Conservation (phyloP, 2,113 vertebrate species). For the Andinoacara biseriatus region DNA sequence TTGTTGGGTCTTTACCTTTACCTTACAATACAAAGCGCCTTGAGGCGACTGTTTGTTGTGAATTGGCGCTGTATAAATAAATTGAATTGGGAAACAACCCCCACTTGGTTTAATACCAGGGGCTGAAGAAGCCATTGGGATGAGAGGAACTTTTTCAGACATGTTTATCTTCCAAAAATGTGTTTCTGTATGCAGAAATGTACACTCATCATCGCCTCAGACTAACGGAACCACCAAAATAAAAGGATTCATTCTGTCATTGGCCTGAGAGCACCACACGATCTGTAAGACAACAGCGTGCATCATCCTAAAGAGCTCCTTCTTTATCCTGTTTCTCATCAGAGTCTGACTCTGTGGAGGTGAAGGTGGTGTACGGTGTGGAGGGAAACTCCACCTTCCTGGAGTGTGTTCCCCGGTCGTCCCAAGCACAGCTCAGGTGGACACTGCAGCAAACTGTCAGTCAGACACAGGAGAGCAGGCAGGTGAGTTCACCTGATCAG, state of each 20-base stretch:
- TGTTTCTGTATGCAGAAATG: too few species aligned
- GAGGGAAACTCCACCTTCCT: conserved; percentile 88
- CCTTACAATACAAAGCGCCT: too few species aligned
- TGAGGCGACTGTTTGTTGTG: too few species aligned
- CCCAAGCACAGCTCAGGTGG: conserved; percentile 80
- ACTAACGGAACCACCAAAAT: accelerated
- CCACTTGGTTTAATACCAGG: too few species aligned
- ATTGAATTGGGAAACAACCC: too few species aligned
- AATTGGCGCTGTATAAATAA: too few species aligned
- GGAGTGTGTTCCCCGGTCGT: conserved; percentile 80
- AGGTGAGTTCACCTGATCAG: conserved; percentile 62
- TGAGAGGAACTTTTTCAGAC: too few species aligned
- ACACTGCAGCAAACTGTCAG: conserved; percentile 41
- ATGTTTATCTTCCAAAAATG: too few species aligned
- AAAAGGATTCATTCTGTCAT: not conserved
- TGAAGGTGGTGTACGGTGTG: conserved; percentile 82
- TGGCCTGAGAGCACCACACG: not conserved
- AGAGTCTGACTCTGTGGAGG: conserved; percentile 56
- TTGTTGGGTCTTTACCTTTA: too few species aligned
- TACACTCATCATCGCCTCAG: not conserved
- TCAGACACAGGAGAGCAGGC: not conserved
- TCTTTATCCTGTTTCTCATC: not conserved
- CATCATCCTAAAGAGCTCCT: not conserved
- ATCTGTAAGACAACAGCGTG: accelerated
- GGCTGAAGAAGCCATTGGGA: too few species aligned